A percentile compares a stretch with the other conserved stretches of the same genome.
phyloP scores from a whole-genome alignment of 2,888 invertebrate genomes.

The Drosophila colorata region DNA sequence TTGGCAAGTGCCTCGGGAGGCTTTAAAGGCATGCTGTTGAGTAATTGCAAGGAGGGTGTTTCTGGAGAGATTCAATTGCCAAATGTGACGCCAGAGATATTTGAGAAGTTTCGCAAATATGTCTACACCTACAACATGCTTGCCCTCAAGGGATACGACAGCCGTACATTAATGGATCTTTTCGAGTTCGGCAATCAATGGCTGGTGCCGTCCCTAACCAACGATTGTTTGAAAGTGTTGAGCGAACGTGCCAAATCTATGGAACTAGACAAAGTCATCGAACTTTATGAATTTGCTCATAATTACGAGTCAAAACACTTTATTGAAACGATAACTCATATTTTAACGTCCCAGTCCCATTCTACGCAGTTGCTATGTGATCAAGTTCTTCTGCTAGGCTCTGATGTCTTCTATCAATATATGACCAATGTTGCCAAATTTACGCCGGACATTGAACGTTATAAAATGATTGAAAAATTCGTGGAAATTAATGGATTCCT shows the following conservation, averaged over 20 bases:
- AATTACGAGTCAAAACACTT: not conserved
- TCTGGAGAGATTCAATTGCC: conserved; percentile 17
- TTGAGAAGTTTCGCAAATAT: conserved; percentile 32
- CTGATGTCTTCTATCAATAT: conserved; percentile 10
- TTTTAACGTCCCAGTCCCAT: not conserved
- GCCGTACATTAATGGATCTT: conserved; percentile 3
- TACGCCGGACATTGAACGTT: not conserved
- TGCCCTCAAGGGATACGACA: not conserved
- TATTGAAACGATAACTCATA: not conserved
- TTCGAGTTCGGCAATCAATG: conserved; percentile 25
- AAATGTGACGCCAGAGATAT: conserved; percentile 17
- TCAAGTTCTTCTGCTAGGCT: conserved; percentile 2
- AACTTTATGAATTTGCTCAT: conserved; percentile 9
- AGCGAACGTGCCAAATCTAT: not conserved
- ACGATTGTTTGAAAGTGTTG: not conserved
- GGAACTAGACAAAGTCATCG: not conserved
- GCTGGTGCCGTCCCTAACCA: conserved; percentile 21
- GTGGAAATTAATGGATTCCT: conserved; percentile 11
- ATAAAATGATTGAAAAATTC: conserved; percentile 1
- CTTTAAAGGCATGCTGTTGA: conserved; percentile 27
- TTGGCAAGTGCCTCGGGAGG: conserved; percentile 28
- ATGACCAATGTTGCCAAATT: accelerated
- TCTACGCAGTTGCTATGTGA: not conserved
- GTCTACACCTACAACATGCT: conserved; percentile 12
- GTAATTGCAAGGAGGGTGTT: conserved; percentile 21